phyloP scores from a whole-genome alignment of 2,888 invertebrate genomes.

The Mimas tiliae region DNA sequence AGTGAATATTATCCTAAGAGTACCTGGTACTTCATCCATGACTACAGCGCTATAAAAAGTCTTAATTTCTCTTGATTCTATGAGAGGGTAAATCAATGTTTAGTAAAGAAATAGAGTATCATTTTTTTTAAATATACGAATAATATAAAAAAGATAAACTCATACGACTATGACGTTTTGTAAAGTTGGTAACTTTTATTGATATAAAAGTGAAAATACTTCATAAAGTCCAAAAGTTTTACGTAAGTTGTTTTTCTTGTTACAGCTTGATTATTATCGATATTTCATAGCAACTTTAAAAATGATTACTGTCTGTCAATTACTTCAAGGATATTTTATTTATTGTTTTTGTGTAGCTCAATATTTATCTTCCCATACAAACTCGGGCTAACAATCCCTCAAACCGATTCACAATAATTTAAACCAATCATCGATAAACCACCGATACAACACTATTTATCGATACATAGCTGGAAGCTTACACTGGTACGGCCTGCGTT shows the following conservation, averaged over 20 bases:
- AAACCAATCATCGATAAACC: background rate
- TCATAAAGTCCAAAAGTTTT: background rate
- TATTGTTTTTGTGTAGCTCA: too few relatives aligned
- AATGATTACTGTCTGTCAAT: too few relatives aligned
- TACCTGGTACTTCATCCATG: background rate
- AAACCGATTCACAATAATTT: too few relatives aligned
- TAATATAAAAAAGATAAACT: too few relatives aligned
- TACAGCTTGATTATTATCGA: background rate
- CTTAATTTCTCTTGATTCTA: background rate
- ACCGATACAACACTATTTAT: conserved; percentile 7
- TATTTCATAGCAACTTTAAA: background rate
- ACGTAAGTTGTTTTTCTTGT: background rate
- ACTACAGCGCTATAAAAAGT: background rate
- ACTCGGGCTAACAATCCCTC: background rate
- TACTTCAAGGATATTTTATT: too few relatives aligned
- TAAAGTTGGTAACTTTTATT: background rate
- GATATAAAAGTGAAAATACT: background rate
- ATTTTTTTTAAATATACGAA: background rate
- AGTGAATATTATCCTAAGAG: conserved; percentile 5
- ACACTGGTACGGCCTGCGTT: conserved; percentile 35
- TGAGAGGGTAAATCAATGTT: background rate
- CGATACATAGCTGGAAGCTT: conserved; percentile 20
- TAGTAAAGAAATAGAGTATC: background rate
- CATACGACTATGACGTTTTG: too few relatives aligned
- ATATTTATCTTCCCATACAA: background rate